Percentiles rank a stretch among this genome's conserved stretches.
Conservation (phyloP, 2,113 vertebrate genomes). For the Zosterops japonicus region DNA sequence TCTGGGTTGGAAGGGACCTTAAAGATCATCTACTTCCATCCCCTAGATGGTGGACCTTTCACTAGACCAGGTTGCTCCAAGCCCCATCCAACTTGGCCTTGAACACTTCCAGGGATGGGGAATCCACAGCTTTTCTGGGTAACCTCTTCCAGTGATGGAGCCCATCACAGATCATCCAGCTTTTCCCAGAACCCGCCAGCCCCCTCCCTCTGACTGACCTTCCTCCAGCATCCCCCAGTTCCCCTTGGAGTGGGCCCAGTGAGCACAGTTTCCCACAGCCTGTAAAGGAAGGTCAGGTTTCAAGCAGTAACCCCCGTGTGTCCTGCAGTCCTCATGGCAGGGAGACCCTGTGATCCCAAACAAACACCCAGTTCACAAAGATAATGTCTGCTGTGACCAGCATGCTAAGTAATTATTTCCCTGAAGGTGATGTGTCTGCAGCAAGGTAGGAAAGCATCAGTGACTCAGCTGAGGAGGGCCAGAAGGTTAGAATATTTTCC, state of each 20-base stretch:
- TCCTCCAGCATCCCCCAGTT: not conserved
- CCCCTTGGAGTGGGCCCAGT: not conserved
- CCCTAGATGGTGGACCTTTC: not conserved
- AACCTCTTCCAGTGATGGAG: not conserved
- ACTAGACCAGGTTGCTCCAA: not conserved
- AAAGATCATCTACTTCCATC: not conserved
- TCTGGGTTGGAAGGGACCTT: not conserved
- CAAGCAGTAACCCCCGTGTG: not conserved
- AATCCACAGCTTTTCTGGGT: not conserved
- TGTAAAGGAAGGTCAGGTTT: not conserved
- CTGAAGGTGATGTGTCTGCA: not conserved
- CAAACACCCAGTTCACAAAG: not conserved
- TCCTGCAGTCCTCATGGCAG: not conserved
- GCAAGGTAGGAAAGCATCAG: not conserved
- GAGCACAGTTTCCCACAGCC: not conserved
- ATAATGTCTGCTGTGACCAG: not conserved
- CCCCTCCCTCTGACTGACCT: not conserved
- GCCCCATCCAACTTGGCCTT: not conserved
- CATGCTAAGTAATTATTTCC: not conserved
- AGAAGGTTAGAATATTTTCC: constrained; percentile 42
- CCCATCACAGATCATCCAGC: not conserved
- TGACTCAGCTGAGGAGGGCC: constrained; percentile 45
- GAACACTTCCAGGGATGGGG: not conserved
- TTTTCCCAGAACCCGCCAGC: not conserved
- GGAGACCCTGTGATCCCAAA: not conserved